phyloP scores from a whole-genome alignment of 2,797 vertebrate genomes.

The Helarctos malayanus region DNA sequence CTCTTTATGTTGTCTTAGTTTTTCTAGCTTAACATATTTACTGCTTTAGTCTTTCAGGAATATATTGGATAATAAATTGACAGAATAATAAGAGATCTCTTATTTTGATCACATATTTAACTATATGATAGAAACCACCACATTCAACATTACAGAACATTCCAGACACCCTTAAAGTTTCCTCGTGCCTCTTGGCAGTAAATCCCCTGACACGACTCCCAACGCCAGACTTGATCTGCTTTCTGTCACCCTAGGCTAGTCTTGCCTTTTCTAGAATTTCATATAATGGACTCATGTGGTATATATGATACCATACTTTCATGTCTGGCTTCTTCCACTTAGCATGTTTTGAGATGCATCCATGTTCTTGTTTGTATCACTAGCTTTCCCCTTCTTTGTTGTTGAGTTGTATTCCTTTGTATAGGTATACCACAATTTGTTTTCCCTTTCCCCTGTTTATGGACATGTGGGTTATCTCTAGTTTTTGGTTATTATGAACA shows the following conservation, averaged over 20 bases:
- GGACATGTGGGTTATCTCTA: background rate
- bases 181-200: background rate
- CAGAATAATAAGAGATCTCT: background rate
- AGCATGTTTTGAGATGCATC: background rate
- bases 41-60: slow-evolving; percentile 52
- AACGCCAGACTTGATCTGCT: background rate
- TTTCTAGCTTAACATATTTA: slow-evolving; percentile 7
- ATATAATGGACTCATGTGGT: background rate
- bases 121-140: background rate
- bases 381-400: background rate
- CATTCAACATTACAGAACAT: background rate
- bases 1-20: background rate
- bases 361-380: background rate
- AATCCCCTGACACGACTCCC: background rate
- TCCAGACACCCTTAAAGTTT: background rate
- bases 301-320: background rate
- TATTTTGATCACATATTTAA: background rate
- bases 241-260: background rate
- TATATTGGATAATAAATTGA: background rate
- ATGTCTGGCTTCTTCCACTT: background rate
- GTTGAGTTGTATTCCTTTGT: background rate
- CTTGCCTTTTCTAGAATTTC: background rate
- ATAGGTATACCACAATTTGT: background rate
- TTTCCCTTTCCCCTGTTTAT: background rate
- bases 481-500: background rate